Evolutionary conservation across 2,888 invertebrate genomes (phyloP).

Genomic region (Nycteola revayana): DNA sequence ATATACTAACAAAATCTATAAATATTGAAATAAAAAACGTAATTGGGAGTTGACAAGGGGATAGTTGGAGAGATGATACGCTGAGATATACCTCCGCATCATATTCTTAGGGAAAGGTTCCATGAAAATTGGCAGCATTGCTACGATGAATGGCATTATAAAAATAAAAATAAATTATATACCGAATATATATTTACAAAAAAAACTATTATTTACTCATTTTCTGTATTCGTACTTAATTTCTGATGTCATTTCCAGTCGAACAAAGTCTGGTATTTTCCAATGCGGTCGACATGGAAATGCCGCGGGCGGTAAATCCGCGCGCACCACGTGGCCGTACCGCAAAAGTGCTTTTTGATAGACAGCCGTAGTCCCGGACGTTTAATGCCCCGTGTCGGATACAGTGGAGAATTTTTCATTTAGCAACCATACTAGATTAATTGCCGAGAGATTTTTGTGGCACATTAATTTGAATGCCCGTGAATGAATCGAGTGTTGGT

Average conservation of each 20-base stretch:
- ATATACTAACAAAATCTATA: too few relatives aligned
- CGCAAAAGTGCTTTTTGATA: conserved; percentile 74
- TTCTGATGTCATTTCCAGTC: too few relatives aligned
- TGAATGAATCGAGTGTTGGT: conserved; percentile 28
- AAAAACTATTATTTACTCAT: too few relatives aligned
- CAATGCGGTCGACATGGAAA: conserved; percentile 61
- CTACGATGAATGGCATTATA: background rate
- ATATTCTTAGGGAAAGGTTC: too few relatives aligned
- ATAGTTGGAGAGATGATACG: too few relatives aligned
- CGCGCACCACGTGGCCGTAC: conserved; percentile 57
- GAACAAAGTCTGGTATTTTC: conserved; percentile 12
- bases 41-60: too few relatives aligned
- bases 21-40: too few relatives aligned
- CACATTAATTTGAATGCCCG: conserved; percentile 19
- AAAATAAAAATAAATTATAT: too few relatives aligned
- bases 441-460: conserved; percentile 10
- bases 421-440: conserved; percentile 49
- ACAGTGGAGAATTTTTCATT: conserved; percentile 63
- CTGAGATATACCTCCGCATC: too few relatives aligned
- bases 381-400: conserved; percentile 55
- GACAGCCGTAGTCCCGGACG: conserved; percentile 59
- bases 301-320: conserved; percentile 68
- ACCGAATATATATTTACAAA: too few relatives aligned
- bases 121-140: too few relatives aligned
- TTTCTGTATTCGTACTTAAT: too few relatives aligned